A percentile compares a stretch with the other conserved stretches of the same genome.
Evolutionary conservation across 2,888 invertebrate species (phyloP).

Genomic region (Pandemis corylana): DNA sequence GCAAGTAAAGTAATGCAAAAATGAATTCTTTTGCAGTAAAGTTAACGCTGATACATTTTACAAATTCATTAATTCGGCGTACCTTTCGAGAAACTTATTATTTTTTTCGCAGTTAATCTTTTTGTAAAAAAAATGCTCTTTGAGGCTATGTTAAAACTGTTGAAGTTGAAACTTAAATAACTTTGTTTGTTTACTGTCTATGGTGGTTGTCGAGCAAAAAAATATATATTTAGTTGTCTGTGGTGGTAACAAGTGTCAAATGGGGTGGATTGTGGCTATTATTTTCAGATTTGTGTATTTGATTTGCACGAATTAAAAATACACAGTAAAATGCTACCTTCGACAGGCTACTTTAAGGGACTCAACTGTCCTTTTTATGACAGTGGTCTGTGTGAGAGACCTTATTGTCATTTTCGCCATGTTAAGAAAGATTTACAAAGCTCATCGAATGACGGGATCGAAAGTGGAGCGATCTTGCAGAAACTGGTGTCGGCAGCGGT

Average conservation of each 20-base stretch:
- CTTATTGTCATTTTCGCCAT: constrained; percentile 97
- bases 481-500: constrained; percentile 86
- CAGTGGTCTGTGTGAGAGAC: constrained; percentile 91
- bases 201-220: not conserved
- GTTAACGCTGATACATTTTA: not conserved
- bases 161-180: not conserved
- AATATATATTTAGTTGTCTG: constrained; percentile 4
- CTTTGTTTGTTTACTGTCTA: not conserved
- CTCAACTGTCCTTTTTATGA: constrained; percentile 94
- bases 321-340: constrained; percentile 90
- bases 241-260: constrained; percentile 32
- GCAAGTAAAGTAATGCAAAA: not conserved
- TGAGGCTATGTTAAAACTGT: constrained; percentile 1
- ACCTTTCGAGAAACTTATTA: not conserved
- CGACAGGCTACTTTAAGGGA: constrained; percentile 94
- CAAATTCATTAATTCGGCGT: not conserved
- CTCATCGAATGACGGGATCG: constrained; percentile 69
- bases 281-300: constrained; percentile 33
- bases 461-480: constrained; percentile 82
- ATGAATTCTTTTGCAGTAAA: not conserved
- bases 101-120: too few species aligned
- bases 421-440: constrained; percentile 87
- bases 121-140: not conserved
- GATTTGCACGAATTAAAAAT: constrained; percentile 27
- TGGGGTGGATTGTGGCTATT: constrained; percentile 14